A percentile compares a stretch with the other conserved stretches of the same genome.
Evolutionary conservation across 2,888 invertebrate species (phyloP).

Genomic region (Agriopis marginaria): DNA sequence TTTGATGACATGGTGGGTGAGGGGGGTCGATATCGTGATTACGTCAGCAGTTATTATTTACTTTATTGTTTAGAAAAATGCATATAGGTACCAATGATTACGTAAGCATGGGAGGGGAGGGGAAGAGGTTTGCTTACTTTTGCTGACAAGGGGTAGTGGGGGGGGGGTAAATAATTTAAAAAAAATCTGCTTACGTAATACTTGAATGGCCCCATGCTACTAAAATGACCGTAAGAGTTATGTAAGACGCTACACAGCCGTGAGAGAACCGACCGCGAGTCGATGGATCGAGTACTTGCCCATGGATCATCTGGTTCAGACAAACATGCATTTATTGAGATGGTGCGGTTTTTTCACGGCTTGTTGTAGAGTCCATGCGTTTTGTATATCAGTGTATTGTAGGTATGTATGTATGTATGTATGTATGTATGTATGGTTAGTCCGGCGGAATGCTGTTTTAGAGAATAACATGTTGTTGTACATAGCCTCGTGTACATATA

Average conservation of each 20-base stretch:
- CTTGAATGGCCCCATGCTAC: too few species aligned
- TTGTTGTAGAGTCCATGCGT: constrained; percentile 42
- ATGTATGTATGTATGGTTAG: constrained; percentile 45
- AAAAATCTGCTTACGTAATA: too few species aligned
- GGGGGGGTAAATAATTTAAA: too few species aligned
- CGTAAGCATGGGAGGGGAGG: too few species aligned
- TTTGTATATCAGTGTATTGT: constrained; percentile 58
- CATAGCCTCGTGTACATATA: constrained; percentile 68
- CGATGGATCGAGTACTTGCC: constrained; percentile 23
- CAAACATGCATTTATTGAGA: constrained; percentile 46
- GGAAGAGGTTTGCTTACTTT: too few species aligned
- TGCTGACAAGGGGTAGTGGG: too few species aligned
- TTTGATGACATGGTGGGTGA: too few species aligned
- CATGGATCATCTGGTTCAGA: constrained; percentile 30
- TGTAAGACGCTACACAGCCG: constrained; percentile 29
- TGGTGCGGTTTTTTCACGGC: constrained; percentile 43
- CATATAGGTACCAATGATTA: too few species aligned
- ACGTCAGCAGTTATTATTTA: too few species aligned
- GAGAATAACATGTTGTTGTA: constrained; percentile 37
- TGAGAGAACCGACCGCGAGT: constrained; percentile 30
- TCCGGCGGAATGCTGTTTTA: constrained; percentile 43
- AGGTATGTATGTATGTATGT: constrained; percentile 20
- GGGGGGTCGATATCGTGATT: too few species aligned
- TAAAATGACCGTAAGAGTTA: too few species aligned
- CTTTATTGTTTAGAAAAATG: too few species aligned